Evolutionary conservation across 2,888 invertebrate genomes (phyloP), one percentile per base, ranked within the genome.

Genomic region (Drosophila recens): DNA sequence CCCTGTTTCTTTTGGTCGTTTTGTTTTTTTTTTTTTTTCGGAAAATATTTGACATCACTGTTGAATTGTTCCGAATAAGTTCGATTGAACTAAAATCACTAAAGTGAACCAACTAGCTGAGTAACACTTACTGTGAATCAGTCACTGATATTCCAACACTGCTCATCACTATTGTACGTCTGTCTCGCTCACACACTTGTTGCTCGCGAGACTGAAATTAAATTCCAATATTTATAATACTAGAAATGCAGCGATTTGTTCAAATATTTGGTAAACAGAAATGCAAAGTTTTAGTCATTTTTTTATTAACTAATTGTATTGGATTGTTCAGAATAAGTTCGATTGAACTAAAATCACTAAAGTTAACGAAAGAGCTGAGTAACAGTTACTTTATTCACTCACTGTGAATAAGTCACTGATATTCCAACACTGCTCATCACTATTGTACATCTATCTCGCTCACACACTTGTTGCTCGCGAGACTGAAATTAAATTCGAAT

Each of bases 271-370:
- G 88, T 3, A 91, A 92, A 53, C 90, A 90, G 57, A 90, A 89
- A 73, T 94, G 93, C 86, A 93, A 94, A 67, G 90, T 96, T 38
- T n/a, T n/a, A n/a, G n/a, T n/a, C n/a, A n/a, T n/a, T n/a, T n/a
- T n/a, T n/a, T n/a, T n/a, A n/a, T n/a, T n/a, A n/a, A n/a, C n/a
- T n/a, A n/a, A n/a, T n/a, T n/a, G n/a, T 23, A 23, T 27, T 27
- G 4, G 27, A 4, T 3, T 23, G 23, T 23, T 23, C 4, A 23
- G 23, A 6, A 27, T 27, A 27, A 5, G 33, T 33, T 33, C 34
- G 15, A 15, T 15, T 11, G 20, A 48, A 23, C 23, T 4, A 23
- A 23, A 4, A 0, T 27, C 27, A 27, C 27, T 27, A 27, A 27
- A 27, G 27, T 6, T 5, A 27, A 5, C 27, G 27, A 27, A 5